phyloP scores from a whole-genome alignment of 2,797 vertebrate genomes.

The Fringilla coelebs region DNA sequence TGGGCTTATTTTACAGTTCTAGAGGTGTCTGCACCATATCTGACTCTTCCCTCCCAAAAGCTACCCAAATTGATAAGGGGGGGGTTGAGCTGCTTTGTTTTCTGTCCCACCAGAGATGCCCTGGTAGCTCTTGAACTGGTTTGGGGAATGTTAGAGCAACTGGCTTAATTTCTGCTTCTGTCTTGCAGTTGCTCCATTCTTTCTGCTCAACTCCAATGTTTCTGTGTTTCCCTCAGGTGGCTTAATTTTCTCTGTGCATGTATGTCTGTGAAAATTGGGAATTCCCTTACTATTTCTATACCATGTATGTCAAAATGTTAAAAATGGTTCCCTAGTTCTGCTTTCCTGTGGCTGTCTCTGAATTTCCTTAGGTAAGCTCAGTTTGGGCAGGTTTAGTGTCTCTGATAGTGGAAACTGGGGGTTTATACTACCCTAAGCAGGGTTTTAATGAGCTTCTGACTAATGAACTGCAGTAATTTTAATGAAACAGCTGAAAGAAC shows the following conservation, averaged over 20 bases:
- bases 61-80: not conserved
- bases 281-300: slow-evolving; percentile 1
- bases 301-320: not conserved
- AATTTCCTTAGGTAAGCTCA: not conserved
- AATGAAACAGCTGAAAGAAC: not conserved
- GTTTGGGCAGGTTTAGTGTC: not conserved
- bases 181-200: not conserved
- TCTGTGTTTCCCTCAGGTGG: slow-evolving; percentile 13
- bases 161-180: not conserved
- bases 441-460: not conserved
- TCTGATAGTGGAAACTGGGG: not conserved
- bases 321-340: not conserved
- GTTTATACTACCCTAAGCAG: not conserved
- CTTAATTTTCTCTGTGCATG: slow-evolving; percentile 31
- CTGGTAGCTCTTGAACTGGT: not conserved
- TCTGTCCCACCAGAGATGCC: not conserved
- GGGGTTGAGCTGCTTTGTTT: not conserved
- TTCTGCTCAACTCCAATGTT: slow-evolving; percentile 5
- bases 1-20: not conserved
- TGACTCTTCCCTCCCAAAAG: not conserved
- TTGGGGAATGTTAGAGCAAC: not conserved
- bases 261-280: slow-evolving; percentile 30
- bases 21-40: not conserved
- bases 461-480: not conserved
- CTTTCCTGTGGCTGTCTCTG: not conserved